Percentiles rank a stretch among this genome's conserved stretches.
These are phyloP conservation scores for Malacoctenus gilli DNA, from an alignment of 2,797 vertebrate species.

Conservation along the genomic window DNA sequence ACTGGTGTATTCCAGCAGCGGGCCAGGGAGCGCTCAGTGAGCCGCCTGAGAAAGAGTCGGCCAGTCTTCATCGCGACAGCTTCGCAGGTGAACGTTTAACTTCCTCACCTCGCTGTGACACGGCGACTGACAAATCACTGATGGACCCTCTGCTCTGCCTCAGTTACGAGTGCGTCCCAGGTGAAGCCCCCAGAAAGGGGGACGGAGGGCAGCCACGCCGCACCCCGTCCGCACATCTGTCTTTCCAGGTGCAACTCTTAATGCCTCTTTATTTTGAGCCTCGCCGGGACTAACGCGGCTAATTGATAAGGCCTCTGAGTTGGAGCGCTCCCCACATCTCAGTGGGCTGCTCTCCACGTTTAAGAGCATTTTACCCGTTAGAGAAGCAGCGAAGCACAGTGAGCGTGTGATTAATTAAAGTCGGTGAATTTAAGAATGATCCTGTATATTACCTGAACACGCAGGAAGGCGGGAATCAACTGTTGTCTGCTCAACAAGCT, in stretches of 20 bases:
- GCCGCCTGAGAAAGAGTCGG: background rate
- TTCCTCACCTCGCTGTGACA: conserved; percentile 7
- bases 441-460: conserved; percentile 15
- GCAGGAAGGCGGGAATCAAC: too few relatives aligned
- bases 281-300: conserved; percentile 40
- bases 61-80: conserved; percentile 5
- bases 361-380: conserved; percentile 26
- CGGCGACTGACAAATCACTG: conserved; percentile 34
- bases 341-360: conserved; percentile 1
- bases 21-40: background rate
- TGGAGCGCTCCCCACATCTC: conserved; percentile 29
- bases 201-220: conserved; percentile 32
- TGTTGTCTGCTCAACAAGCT: too few relatives aligned
- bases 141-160: conserved; percentile 14
- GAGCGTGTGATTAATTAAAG: conserved; percentile 31
- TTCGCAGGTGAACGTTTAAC: conserved; percentile 20
- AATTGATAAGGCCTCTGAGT: conserved; percentile 46
- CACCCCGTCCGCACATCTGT: conserved; percentile 47
- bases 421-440: conserved; percentile 26
- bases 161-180: conserved; percentile 26
- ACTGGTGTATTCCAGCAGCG: background rate
- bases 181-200: conserved; percentile 47
- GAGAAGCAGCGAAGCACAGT: conserved; percentile 14
- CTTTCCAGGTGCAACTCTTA: conserved; percentile 45
- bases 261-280: conserved; percentile 29